Evolutionary conservation across 2,113 vertebrate species (phyloP).

Genomic region (Rhinolophus ferrumequinum): DNA sequence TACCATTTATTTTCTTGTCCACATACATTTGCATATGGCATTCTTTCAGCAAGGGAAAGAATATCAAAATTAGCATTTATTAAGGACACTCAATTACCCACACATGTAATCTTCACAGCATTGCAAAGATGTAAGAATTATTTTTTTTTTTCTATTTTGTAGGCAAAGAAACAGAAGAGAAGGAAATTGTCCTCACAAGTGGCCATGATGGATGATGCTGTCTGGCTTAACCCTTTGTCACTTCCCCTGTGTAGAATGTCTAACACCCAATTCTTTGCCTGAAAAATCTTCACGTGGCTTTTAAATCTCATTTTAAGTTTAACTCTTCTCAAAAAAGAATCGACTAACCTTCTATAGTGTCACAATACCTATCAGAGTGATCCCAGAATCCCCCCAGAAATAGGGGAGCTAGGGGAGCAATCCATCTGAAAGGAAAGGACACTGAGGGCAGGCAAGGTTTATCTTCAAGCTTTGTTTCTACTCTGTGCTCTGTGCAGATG

Average conservation of each 20-base stretch:
- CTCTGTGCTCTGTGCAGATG: neutral
- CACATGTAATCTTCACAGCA: neutral
- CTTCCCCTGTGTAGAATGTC: neutral
- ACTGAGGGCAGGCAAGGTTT: neutral
- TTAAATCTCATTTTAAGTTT: slow-evolving; percentile 16
- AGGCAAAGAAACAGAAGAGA: neutral
- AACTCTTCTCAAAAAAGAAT: neutral
- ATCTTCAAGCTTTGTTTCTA: neutral
- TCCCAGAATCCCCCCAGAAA: neutral
- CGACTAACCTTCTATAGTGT: neutral
- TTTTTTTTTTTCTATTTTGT: neutral
- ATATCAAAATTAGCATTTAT: neutral
- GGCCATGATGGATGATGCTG: neutral
- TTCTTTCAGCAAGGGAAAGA: neutral
- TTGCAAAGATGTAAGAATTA: neutral
- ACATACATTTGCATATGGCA: neutral
- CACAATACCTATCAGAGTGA: neutral
- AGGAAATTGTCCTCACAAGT: neutral
- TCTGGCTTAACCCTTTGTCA: neutral
- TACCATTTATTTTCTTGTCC: neutral
- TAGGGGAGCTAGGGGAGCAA: neutral
- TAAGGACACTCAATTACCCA: neutral
- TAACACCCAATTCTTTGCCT: neutral
- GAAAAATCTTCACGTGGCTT: neutral
- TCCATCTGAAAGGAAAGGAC: neutral